Percentiles rank a stretch among this genome's conserved stretches.
Evolutionary conservation across 2,113 vertebrate genomes (phyloP).

Genomic region (Plecotus auritus): DNA sequence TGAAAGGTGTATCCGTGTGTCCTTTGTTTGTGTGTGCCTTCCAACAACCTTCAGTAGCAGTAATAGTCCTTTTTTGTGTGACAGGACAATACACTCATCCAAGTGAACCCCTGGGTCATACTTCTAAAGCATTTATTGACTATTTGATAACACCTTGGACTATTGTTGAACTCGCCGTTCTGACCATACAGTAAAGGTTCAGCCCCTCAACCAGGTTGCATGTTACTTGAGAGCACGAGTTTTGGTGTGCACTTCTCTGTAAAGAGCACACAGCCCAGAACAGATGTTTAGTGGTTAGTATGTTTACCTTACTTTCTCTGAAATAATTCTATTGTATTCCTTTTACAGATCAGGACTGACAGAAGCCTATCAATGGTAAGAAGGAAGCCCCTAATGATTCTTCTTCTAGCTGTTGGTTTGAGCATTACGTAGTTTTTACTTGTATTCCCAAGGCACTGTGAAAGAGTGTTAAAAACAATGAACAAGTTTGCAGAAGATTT

Average conservation of each 20-base stretch:
- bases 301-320: conserved; percentile 12
- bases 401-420: neutral
- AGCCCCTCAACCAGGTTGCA: neutral
- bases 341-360: conserved; percentile 86
- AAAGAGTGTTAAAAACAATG: neutral
- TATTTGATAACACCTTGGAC: neutral
- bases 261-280: neutral
- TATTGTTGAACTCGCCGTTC: neutral
- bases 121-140: neutral
- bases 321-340: conserved; percentile 52
- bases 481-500: neutral
- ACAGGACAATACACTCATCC: neutral
- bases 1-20: neutral
- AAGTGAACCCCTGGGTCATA: neutral
- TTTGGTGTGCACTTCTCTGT: neutral
- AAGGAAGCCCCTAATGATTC: neutral
- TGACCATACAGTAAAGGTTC: neutral
- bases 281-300: neutral
- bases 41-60: neutral
- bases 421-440: neutral
- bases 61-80: neutral
- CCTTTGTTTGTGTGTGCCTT: neutral
- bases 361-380: conserved; percentile 93
- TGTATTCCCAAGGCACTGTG: neutral
- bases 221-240: neutral